Conservation (phyloP, 2,888 invertebrate genomes). For the Fragum sueziense region DNA sequence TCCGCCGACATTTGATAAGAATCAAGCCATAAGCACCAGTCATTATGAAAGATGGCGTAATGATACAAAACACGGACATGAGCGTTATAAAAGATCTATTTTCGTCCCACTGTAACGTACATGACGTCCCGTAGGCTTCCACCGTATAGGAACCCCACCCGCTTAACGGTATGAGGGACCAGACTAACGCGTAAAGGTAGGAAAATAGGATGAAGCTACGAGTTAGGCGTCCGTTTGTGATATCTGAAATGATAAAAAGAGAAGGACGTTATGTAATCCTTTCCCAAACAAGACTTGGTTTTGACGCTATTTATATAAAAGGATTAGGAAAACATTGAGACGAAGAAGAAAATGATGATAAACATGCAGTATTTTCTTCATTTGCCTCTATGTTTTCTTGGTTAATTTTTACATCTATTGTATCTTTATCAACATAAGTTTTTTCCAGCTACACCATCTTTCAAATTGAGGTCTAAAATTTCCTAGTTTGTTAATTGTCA, state of each 20-base stretch:
- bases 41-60: slow-evolving; percentile 59
- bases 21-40: slow-evolving; percentile 58
- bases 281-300: too few relatives aligned
- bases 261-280: too few relatives aligned
- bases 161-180: slow-evolving; percentile 61
- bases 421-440: too few relatives aligned
- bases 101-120: slow-evolving; percentile 66
- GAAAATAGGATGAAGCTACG: slow-evolving; percentile 45
- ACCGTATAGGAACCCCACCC: slow-evolving; percentile 66
- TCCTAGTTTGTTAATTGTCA: too few relatives aligned
- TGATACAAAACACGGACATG: slow-evolving; percentile 61
- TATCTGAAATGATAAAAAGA: slow-evolving; percentile 46
- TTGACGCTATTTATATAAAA: too few relatives aligned
- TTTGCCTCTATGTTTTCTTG: too few relatives aligned
- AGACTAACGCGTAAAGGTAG: slow-evolving; percentile 59
- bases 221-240: slow-evolving; percentile 32
- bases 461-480: too few relatives aligned
- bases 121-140: slow-evolving; percentile 70
- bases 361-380: too few relatives aligned
- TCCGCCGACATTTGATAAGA: slow-evolving; percentile 51
- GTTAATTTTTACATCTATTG: too few relatives aligned
- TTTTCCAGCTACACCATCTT: too few relatives aligned
- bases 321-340: too few relatives aligned
- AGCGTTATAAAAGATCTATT: slow-evolving; percentile 58
- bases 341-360: too few relatives aligned